These are phyloP conservation scores for Mixornis gularis DNA, from an alignment of 2,113 vertebrate genomes.

Conservation along the genomic window DNA sequence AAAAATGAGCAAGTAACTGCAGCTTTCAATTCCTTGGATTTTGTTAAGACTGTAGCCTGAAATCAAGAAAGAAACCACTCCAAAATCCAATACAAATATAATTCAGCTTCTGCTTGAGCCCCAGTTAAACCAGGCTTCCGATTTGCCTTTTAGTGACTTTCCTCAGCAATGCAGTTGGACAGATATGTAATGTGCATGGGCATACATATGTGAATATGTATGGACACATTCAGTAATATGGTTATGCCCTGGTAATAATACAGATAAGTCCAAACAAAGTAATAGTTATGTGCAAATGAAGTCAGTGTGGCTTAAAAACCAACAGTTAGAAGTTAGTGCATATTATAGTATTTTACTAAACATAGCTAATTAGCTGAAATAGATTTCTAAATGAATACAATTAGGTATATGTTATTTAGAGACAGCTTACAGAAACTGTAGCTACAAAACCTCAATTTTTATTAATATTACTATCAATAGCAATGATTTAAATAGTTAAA, in stretches of 20 bases:
- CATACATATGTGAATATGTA: too few species aligned
- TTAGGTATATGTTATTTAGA: not conserved
- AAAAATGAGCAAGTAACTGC: not conserved
- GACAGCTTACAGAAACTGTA: not conserved
- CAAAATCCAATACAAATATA: not conserved
- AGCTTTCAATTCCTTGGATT: not conserved
- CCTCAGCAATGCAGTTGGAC: not conserved
- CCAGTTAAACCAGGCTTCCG: not conserved
- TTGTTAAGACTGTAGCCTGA: not conserved
- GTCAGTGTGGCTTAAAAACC: not conserved
- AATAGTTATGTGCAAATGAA: not conserved
- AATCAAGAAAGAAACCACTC: not conserved
- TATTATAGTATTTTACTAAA: not conserved
- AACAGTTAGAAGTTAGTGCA: not conserved
- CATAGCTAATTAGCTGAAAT: not conserved
- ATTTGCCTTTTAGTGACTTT: not conserved
- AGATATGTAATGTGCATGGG: too few species aligned
- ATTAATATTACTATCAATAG: not conserved
- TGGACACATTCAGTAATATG: not conserved
- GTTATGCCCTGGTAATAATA: not conserved
- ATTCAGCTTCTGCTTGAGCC: not conserved
- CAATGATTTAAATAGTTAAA: slow-evolving; percentile 6
- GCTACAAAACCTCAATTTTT: not conserved
- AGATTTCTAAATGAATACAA: not conserved
- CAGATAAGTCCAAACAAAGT: not conserved